Conservation (phyloP, 2,888 invertebrate genomes). For the Syrista parreyssii region DNA sequence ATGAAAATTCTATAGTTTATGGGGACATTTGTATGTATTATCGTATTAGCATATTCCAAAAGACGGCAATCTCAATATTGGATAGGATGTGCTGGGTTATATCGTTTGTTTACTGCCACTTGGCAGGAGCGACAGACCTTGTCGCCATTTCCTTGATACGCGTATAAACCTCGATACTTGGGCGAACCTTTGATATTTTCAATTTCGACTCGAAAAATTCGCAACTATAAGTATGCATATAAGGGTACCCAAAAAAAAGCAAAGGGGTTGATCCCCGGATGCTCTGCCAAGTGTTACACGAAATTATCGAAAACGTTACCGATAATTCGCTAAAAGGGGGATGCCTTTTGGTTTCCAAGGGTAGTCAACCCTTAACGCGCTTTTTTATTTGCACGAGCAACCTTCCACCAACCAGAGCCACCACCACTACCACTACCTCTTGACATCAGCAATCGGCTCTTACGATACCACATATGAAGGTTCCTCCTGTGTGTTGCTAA, state of each 20-base stretch:
- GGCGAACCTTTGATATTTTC: neutral
- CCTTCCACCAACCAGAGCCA: slow-evolving; percentile 40
- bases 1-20: slow-evolving; percentile 67
- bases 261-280: neutral
- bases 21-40: slow-evolving; percentile 66
- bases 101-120: slow-evolving; percentile 63
- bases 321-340: neutral
- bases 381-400: slow-evolving; percentile 57
- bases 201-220: neutral
- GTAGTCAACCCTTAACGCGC: slow-evolving; percentile 20
- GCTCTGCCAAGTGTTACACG: neutral
- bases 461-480: slow-evolving; percentile 54
- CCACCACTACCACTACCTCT: neutral
- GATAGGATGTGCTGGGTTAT: slow-evolving; percentile 54
- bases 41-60: slow-evolving; percentile 65
- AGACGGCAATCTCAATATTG: slow-evolving; percentile 66
- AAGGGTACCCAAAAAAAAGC: neutral
- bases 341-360: neutral
- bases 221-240: neutral
- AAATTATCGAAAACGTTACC: neutral
- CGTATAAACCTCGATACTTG: neutral
- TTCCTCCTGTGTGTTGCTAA: slow-evolving; percentile 59
- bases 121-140: neutral
- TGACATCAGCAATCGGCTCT: neutral
- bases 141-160: slow-evolving; percentile 20